These are phyloP conservation scores for Okamejei kenojei DNA, from an alignment of 2,797 vertebrate genomes.

Conservation along the genomic window DNA sequence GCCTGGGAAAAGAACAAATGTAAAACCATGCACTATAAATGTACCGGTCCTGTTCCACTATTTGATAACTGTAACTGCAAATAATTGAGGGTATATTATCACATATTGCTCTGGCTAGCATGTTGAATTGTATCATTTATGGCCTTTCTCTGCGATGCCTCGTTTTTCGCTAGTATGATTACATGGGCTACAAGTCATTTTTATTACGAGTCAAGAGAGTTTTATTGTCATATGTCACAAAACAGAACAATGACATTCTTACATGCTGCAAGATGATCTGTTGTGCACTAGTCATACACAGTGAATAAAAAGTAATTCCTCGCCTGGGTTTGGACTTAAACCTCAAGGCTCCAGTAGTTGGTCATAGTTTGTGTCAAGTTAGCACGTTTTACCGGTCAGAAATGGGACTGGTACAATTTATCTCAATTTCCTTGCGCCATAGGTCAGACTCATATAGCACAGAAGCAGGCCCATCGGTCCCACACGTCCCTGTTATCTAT, in stretches of 20 bases:
- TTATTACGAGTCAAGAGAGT: neutral
- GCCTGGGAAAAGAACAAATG: conserved; percentile 54
- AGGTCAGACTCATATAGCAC: no score
- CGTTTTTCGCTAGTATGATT: neutral
- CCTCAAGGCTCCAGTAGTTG: neutral
- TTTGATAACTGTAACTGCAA: neutral
- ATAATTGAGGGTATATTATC: no score
- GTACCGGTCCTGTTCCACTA: neutral
- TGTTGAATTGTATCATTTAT: neutral
- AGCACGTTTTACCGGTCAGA: neutral
- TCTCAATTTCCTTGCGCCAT: neutral
- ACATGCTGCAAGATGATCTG: no score
- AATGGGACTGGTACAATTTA: neutral
- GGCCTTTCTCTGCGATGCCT: neutral
- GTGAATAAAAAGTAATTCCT: neutral
- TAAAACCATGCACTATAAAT: no score
- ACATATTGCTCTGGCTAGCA: neutral
- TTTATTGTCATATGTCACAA: no score
- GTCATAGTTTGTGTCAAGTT: neutral
- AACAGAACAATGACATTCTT: no score
- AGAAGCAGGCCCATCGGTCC: no score
- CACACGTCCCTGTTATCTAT: no score
- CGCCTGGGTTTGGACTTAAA: neutral
- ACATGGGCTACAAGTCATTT: neutral
- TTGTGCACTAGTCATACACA: no score